phyloP scores from a whole-genome alignment of 2,888 invertebrate species.

The Amphipyra tragopoginis region DNA sequence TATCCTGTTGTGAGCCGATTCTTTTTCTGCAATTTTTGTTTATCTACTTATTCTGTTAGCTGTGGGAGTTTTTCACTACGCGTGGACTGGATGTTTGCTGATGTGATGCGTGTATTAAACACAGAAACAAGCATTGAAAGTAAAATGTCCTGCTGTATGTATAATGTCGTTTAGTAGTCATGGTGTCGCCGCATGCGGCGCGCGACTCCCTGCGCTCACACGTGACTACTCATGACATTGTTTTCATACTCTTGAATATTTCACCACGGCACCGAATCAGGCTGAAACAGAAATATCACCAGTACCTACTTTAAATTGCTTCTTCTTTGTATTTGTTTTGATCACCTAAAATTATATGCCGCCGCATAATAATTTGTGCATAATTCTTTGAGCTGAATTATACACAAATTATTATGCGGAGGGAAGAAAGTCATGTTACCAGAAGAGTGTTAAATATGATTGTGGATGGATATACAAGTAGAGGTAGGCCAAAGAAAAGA shows the following conservation, averaged over 20 bases:
- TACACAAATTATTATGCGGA: too few relatives aligned
- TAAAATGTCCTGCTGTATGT: constrained; percentile 23
- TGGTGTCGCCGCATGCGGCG: neutral
- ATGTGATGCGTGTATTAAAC: neutral
- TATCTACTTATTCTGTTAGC: neutral
- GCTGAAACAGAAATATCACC: neutral
- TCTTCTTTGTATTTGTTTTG: too few relatives aligned
- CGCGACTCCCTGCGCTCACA: neutral
- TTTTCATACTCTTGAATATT: constrained; percentile 11
- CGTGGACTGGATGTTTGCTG: neutral
- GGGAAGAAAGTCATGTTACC: too few relatives aligned
- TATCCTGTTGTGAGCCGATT: neutral
- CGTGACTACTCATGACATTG: constrained; percentile 6
- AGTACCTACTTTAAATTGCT: neutral
- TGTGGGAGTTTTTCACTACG: neutral
- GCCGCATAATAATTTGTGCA: too few relatives aligned
- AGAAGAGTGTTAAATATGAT: too few relatives aligned
- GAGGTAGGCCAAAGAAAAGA: too few relatives aligned
- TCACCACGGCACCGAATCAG: neutral
- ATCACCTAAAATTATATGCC: too few relatives aligned
- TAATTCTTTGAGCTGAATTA: too few relatives aligned
- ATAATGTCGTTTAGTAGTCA: constrained; percentile 5
- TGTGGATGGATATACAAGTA: too few relatives aligned
- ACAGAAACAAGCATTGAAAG: constrained; percentile 10
- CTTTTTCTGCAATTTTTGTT: neutral